Evolutionary conservation across 2,888 invertebrate genomes (phyloP), one percentile per base, ranked within the genome.

Genomic region (Cryptosula pallasiana): DNA sequence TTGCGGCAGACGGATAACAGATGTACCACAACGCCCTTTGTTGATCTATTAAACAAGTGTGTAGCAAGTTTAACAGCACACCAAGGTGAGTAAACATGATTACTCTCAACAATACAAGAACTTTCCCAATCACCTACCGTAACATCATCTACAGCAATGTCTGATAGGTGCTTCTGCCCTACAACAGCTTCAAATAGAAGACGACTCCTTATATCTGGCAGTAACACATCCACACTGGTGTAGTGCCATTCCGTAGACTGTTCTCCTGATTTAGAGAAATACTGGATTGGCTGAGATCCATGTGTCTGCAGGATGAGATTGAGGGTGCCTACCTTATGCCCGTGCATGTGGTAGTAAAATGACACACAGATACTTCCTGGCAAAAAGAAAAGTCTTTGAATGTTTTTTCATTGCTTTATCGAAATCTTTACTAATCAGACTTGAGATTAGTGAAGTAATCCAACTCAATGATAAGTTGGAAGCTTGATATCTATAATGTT

Each of bases 281-380:
- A 57, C 20, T 25, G 5, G 25, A 5, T 57, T 16, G n/a, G 5
- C 25, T 23, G n/a, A n/a, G 20, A 23, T 57, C n/a, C 57, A 13
- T 16, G 5, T n/a, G 57, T 5, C n/a, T 57, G 3, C 5, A 57
- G 25, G 5, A 23, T 57, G 5, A 25, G n/a, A 57, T 16, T 57
- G 5, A 57, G 57, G n/a, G 57, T 57, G 25, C 57, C 57, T 5
- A 57, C 57, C 5, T 25, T 57, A 16, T 25, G 3, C 25, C 57
- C 57, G 25, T 57, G 25, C 57, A 57, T 57, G 57, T 57, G 57
- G n/a, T 57, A 57, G 57, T 57, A 57, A 25, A 57, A 57, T 57
- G 57, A 57, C 5, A 57, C 57, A 57, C 57, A 57, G 5, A 57
- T 23, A 25, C 20, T 25, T 9, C 57, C 57, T 57, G 57, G 5